phyloP scores from a whole-genome alignment of 1,140 invertebrate species.

The Drosophila tristis region DNA sequence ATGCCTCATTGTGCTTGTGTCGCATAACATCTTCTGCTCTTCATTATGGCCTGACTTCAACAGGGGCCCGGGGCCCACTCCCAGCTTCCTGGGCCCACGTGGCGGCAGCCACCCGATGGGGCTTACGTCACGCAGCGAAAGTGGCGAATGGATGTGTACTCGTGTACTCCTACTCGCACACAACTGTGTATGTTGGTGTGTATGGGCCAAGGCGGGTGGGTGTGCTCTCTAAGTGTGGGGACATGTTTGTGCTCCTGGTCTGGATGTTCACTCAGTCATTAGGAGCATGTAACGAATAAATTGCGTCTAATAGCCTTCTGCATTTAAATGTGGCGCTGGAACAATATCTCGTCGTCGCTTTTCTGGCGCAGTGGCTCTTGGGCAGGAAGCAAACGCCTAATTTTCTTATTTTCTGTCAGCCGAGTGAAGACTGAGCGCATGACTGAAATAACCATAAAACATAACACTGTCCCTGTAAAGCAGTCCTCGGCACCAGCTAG shows the following conservation, averaged over 20 bases:
- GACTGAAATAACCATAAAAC: no score
- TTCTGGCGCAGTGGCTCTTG: no score
- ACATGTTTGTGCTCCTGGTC: conserved; percentile 9
- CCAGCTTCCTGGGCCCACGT: neutral
- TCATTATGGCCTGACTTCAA: conserved; percentile 43
- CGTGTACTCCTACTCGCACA: conserved; percentile 1
- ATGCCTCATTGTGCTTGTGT: conserved; percentile 19
- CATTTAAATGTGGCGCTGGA: conserved; percentile 28
- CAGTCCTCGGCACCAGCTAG: no score
- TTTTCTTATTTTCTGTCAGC: conserved; percentile 3
- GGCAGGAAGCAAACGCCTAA: conserved; percentile 1
- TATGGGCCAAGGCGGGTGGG: neutral
- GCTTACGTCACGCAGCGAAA: conserved; percentile 33
- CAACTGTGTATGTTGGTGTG: neutral
- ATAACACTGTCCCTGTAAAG: no score
- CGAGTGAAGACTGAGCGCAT: neutral
- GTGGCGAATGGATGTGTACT: conserved; percentile 19
- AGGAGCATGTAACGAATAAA: conserved; percentile 39
- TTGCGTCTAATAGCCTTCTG: conserved; percentile 33
- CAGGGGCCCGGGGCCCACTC: conserved; percentile 13
- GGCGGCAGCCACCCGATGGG: conserved; percentile 11
- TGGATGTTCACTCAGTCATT: conserved; percentile 31
- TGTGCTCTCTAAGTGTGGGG: neutral
- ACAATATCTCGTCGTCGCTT: conserved; percentile 17
- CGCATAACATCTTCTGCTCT: conserved; percentile 45